Evolutionary conservation across 2,888 invertebrate species (phyloP).

Genomic region (Sericinus montela): DNA sequence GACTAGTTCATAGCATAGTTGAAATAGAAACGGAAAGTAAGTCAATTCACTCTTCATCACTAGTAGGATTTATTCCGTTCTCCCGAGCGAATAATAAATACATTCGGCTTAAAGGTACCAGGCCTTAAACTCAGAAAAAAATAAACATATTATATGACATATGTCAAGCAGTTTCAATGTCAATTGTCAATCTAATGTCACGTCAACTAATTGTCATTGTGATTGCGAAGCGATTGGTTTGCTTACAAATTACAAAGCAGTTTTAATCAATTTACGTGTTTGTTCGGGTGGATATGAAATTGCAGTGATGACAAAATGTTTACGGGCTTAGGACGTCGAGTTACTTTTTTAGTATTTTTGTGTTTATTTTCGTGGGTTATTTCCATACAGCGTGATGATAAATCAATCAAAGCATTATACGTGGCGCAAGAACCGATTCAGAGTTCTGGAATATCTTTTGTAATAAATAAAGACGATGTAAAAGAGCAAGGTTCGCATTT

Average conservation of each 20-base stretch:
- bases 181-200: conserved; percentile 11
- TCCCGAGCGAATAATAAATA: no score
- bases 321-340: conserved; percentile 51
- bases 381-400: conserved; percentile 49
- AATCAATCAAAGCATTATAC: conserved; percentile 50
- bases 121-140: no score
- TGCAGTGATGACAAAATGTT: conserved; percentile 74
- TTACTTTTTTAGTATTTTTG: conserved; percentile 47
- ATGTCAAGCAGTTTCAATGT: neutral
- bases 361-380: conserved; percentile 45
- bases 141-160: no score
- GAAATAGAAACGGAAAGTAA: no score
- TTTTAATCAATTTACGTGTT: conserved; percentile 42
- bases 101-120: no score
- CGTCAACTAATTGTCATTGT: conserved; percentile 13
- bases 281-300: conserved; percentile 39
- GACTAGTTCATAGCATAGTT: no score
- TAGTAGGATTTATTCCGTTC: no score
- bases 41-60: no score
- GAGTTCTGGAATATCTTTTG: conserved; percentile 40
- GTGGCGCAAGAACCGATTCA: conserved; percentile 45
- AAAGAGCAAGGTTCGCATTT: conserved; percentile 29
- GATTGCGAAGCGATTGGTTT: conserved; percentile 1
- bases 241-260: conserved; percentile 27
- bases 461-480: conserved; percentile 49